These are phyloP conservation scores for Lepidotrigona ventralis DNA, from an alignment of 1,140 invertebrate species.

Conservation along the genomic window DNA sequence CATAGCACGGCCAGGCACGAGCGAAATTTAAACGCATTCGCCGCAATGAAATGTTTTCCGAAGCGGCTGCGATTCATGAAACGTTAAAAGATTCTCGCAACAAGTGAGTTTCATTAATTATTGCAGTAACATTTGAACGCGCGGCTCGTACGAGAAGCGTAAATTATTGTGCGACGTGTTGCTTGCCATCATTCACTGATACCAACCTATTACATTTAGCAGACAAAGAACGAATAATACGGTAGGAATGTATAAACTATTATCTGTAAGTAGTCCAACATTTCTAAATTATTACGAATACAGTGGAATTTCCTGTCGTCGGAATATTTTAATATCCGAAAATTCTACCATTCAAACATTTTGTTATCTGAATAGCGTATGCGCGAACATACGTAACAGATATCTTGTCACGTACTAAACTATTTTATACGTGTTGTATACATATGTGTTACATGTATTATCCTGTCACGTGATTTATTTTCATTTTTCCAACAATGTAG, in stretches of 20 bases:
- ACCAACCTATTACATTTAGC: neutral
- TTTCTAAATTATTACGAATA: no score
- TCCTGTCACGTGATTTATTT: no score
- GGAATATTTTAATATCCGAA: no score
- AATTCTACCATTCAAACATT: no score
- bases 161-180: constrained; percentile 40
- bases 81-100: constrained; percentile 49
- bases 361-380: no score
- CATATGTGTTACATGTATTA: no score
- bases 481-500: no score
- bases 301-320: no score
- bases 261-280: neutral
- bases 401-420: no score
- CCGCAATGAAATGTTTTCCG: constrained; percentile 36
- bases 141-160: constrained; percentile 27
- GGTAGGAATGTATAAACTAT: neutral
- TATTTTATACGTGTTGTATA: no score
- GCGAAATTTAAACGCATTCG: constrained; percentile 22
- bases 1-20: no score
- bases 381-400: no score
- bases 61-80: constrained; percentile 41
- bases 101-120: constrained; percentile 51
- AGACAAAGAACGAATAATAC: neutral
- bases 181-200: constrained; percentile 12
- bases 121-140: constrained; percentile 38